Conservation (phyloP, 2,797 vertebrate species). For the Psittacula derbiana region DNA sequence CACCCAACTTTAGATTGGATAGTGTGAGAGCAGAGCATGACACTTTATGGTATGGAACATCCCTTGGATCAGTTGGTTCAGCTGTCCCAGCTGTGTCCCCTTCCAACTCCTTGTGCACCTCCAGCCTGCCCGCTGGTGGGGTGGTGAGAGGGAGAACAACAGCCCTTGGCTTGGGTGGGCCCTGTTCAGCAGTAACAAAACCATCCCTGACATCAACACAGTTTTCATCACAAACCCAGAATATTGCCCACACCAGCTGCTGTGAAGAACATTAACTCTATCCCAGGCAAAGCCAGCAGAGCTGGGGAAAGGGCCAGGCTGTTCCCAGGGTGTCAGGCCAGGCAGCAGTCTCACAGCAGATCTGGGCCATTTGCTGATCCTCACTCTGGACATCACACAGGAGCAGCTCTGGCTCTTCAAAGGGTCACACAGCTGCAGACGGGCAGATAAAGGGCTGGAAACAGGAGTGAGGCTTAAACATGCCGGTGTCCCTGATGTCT, state of each 20-base stretch:
- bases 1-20: background rate
- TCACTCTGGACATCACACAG: background rate
- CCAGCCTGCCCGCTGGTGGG: background rate
- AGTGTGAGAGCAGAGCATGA: background rate
- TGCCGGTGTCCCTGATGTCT: background rate
- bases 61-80: background rate
- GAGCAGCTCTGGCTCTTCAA: background rate
- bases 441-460: background rate
- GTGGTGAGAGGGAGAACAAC: background rate
- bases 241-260: background rate
- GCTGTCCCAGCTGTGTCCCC: background rate
- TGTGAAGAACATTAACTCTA: background rate
- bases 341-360: background rate
- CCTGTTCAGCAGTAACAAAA: background rate
- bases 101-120: background rate
- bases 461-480: background rate
- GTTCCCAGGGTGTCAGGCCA: too few relatives aligned
- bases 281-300: background rate
- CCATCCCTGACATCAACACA: background rate
- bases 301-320: background rate
- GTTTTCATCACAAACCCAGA: background rate
- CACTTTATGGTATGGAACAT: background rate
- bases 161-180: background rate
- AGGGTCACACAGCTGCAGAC: background rate
- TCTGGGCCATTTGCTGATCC: background rate